Conservation (phyloP, 2,113 vertebrate genomes). For the Pagrus major region DNA sequence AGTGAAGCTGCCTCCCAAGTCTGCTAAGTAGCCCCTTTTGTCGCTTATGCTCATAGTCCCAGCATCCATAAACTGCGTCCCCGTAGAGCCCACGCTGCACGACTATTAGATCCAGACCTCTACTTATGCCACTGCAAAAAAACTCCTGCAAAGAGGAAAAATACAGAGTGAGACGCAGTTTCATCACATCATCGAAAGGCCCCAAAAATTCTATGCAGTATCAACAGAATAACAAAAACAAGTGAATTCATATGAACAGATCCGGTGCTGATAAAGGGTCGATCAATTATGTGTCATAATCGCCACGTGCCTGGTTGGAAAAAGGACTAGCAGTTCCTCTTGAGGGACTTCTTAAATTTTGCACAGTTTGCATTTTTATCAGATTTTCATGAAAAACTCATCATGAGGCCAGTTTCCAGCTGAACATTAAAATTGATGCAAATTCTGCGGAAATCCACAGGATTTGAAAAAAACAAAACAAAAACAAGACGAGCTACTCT, state of each 20-base stretch:
- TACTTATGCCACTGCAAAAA: conserved; percentile 76
- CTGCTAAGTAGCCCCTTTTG: conserved; percentile 90
- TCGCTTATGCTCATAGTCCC: conserved; percentile 93
- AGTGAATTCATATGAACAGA: not conserved
- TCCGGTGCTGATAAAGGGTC: not conserved
- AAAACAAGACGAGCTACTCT: not conserved
- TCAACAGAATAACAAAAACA: not conserved
- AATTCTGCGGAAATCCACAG: conserved; percentile 23
- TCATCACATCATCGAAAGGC: conserved; percentile 41
- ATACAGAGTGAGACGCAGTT: conserved; percentile 64
- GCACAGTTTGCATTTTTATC: conserved; percentile 25
- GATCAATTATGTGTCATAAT: not conserved
- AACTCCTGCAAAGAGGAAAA: conserved; percentile 85
- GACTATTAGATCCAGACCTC: conserved; percentile 84
- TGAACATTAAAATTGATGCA: conserved; percentile 33
- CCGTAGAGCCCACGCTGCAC: conserved; percentile 79
- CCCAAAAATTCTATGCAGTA: not conserved
- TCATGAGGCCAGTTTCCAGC: conserved; percentile 1
- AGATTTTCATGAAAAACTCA: conserved; percentile 26
- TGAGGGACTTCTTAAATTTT: conserved; percentile 7
- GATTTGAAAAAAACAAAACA: conserved; percentile 13
- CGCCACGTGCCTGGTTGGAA: not conserved
- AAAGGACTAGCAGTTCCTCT: not conserved
- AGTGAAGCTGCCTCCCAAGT: conserved; percentile 94
- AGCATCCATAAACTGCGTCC: conserved; percentile 78